Percentiles rank a stretch among this genome's conserved stretches.
These are phyloP conservation scores for Pygoscelis adeliae DNA, from an alignment of 2,113 vertebrate species.

Conservation along the genomic window DNA sequence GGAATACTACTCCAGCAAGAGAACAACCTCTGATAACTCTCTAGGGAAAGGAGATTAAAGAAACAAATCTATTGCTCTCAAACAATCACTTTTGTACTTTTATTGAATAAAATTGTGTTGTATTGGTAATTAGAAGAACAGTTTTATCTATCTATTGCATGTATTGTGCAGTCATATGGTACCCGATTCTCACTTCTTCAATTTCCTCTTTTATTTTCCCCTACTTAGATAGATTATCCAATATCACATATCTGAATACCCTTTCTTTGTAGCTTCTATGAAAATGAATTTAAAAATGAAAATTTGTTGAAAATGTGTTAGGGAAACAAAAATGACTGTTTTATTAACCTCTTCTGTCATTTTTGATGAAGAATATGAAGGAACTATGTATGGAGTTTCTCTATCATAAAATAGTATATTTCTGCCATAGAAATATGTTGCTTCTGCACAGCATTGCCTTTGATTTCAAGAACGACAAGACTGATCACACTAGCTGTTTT, in stretches of 20 bases:
- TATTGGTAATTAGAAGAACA: background rate
- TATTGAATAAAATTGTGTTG: background rate
- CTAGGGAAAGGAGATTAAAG: conserved; percentile 1
- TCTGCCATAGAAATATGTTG: background rate
- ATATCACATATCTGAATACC: background rate
- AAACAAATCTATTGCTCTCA: background rate
- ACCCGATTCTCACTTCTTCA: background rate
- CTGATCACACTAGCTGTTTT: background rate
- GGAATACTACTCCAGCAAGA: background rate
- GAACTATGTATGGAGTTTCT: background rate
- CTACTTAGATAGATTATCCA: background rate
- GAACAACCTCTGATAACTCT: conserved; percentile 8
- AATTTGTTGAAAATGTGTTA: background rate
- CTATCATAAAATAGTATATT: background rate
- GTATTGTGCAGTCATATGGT: background rate
- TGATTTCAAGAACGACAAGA: background rate
- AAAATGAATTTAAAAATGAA: background rate
- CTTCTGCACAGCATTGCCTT: background rate
- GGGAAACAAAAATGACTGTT: background rate
- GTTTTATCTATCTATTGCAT: background rate
- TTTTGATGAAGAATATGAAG: background rate
- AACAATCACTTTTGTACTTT: background rate
- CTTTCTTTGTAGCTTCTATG: background rate
- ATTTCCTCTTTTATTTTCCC: background rate
- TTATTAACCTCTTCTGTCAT: background rate